Conservation (phyloP, 2,797 vertebrate genomes). For the Masticophis lateralis region DNA sequence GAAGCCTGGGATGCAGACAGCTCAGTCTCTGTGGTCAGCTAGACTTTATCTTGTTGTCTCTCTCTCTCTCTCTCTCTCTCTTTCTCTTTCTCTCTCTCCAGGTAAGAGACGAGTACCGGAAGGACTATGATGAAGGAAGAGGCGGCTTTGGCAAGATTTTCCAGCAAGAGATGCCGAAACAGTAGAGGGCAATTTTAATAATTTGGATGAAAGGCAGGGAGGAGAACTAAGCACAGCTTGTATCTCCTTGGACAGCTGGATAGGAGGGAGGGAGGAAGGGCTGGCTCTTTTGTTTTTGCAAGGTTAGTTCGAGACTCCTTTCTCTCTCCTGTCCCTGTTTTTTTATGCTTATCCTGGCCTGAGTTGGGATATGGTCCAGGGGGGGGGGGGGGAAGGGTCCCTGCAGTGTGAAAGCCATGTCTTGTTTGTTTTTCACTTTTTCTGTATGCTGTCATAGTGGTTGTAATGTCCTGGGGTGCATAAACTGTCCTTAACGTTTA, state of each 20-base stretch:
- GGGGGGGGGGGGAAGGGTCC: too few species aligned
- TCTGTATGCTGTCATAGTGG: background rate
- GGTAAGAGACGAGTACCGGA: constrained; percentile 70
- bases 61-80: background rate
- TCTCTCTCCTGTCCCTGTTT: background rate
- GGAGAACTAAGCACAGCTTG: background rate
- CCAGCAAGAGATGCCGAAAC: constrained; percentile 64
- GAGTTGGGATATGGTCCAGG: background rate
- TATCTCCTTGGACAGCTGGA: constrained; percentile 27
- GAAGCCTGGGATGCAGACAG: background rate
- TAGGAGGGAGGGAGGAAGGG: background rate
- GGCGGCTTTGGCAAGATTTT: constrained; percentile 70
- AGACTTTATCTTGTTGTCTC: background rate
- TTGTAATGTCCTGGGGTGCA: background rate
- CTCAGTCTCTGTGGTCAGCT: background rate
- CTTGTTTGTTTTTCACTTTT: background rate
- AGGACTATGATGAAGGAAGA: constrained; percentile 69
- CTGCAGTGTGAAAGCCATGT: background rate
- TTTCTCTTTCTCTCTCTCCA: constrained; percentile 22
- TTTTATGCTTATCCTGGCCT: background rate
- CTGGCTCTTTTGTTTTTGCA: background rate
- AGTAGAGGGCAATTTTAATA: constrained; percentile 54
- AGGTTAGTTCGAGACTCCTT: too few species aligned
- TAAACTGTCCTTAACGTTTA: background rate
- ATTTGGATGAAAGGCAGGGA: fast-evolving